Evolutionary conservation across 2,888 invertebrate species (phyloP).

Genomic region (Lamproptera curius): DNA sequence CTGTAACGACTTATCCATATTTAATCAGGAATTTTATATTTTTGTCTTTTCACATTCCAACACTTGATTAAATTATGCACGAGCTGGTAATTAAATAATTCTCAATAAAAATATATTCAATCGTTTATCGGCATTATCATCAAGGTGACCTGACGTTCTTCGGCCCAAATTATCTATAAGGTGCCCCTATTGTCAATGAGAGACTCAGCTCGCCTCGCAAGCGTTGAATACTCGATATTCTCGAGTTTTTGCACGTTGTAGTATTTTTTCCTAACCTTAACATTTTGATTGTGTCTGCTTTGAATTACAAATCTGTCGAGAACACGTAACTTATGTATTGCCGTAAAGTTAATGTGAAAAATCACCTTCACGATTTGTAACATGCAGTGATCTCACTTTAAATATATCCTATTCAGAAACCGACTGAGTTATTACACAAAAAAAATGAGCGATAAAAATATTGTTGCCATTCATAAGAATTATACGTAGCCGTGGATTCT

Average conservation of each 20-base stretch:
- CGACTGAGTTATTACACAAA: not conserved
- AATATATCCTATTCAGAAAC: not conserved
- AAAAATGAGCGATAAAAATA: not conserved
- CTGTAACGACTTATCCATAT: no score
- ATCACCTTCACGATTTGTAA: slow-evolving; percentile 16
- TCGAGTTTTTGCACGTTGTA: slow-evolving; percentile 20
- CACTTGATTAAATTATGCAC: not conserved
- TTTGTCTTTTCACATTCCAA: no score
- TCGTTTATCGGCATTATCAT: slow-evolving; percentile 34
- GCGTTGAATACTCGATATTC: slow-evolving; percentile 14
- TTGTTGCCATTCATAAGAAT: slow-evolving; percentile 5
- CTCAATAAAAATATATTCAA: slow-evolving; percentile 19
- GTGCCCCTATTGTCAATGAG: slow-evolving; percentile 37
- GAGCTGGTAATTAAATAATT: slow-evolving; percentile 9
- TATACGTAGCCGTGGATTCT: no score
- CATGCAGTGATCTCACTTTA: slow-evolving; percentile 10
- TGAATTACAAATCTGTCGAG: slow-evolving; percentile 11
- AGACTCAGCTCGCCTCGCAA: slow-evolving; percentile 25
- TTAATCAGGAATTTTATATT: no score
- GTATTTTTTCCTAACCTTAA: slow-evolving; percentile 24
- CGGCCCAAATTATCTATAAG: slow-evolving; percentile 40
- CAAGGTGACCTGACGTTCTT: slow-evolving; percentile 42
- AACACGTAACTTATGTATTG: slow-evolving; percentile 1
- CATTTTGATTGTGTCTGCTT: slow-evolving; percentile 12
- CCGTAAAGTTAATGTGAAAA: slow-evolving; percentile 12